Evolutionary conservation across 1,140 invertebrate species (phyloP), one percentile per base, ranked within the genome.

Genomic region (Muscidifurax raptorellus): DNA sequence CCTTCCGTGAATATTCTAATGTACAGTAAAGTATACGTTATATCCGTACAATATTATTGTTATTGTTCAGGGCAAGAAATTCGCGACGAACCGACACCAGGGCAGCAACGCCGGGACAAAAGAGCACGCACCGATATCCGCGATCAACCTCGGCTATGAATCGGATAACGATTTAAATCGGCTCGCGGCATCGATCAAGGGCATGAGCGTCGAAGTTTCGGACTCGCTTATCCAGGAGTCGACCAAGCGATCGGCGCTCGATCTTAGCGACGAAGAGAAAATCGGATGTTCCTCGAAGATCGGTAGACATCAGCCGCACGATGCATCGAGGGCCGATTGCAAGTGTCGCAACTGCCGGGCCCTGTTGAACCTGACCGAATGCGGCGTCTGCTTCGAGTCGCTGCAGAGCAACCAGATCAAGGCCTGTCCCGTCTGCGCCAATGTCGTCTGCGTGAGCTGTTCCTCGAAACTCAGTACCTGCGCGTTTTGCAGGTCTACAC

Each of bases 351-450:
- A 89, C 44, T 89, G 89, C 40, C 25, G 36, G 0, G 47, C 67
- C n/a, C 52, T 90, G 25, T 15, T 32, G 0, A 40, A 47, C 0
- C 75, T 86, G 36, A 86, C 85, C 0, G 87, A 88, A 59, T 90
- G 89, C 71, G 83, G 74, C 32, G 76, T 90, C 0, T 90, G 89
- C 44, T 36, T 89, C 30, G 87, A 87, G 36, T 80, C 86, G 18
- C 80, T 90, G 0, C 89, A 89, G 28, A 80, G 86, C 22, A 74
- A n/a, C 0, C 80, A 87, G 25, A 85, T 90, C 1, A 32, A 78
- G 15, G 86, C 88, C 1, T 90, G 89, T 69, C 47, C 86, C 0
- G 82, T 86, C 0, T 90, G 89, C 25, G 84, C 87, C 0, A 89
- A 89, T 69, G 79, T 89, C 12, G 66, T 87, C 2, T 90, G 89